Conservation (phyloP, 1,140 invertebrate species). For the Drosophila ananassae region DNA sequence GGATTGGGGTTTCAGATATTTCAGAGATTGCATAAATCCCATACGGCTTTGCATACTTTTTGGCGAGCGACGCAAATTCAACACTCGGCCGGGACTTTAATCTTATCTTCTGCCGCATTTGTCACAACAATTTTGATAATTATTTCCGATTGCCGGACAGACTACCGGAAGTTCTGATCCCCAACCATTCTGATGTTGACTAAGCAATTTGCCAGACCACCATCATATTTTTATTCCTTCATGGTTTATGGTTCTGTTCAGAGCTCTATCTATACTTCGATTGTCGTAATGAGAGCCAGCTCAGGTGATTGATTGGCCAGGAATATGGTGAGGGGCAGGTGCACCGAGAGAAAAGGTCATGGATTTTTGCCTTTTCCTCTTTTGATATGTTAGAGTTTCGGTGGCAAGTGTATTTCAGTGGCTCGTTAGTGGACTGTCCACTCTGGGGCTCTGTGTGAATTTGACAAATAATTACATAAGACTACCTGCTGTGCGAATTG, state of each 20-base stretch:
- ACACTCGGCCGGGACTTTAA: constrained; percentile 36
- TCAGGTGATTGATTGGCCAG: constrained; percentile 75
- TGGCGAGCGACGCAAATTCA: constrained; percentile 28
- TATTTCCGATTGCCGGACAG: constrained; percentile 57
- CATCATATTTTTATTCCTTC: constrained; percentile 25
- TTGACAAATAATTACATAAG: constrained; percentile 78
- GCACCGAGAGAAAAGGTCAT: not conserved
- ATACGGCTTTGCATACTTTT: constrained; percentile 54
- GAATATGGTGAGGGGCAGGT: constrained; percentile 1
- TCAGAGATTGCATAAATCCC: not conserved
- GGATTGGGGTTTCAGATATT: not conserved
- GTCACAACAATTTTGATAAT: constrained; percentile 63
- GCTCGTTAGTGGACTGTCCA: constrained; percentile 61
- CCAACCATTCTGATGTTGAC: constrained; percentile 14
- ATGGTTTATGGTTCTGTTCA: constrained; percentile 8
- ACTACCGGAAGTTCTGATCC: constrained; percentile 50
- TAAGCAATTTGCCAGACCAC: constrained; percentile 43
- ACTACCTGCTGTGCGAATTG: constrained; percentile 64
- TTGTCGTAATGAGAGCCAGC: constrained; percentile 53
- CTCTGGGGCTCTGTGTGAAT: constrained; percentile 59
- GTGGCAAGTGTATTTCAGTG: constrained; percentile 14
- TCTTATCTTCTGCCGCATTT: constrained; percentile 59
- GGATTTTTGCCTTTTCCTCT: not conserved
- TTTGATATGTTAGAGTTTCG: not conserved
- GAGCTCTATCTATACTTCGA: constrained; percentile 35